phyloP scores from a whole-genome alignment of 2,888 invertebrate genomes.

The Kuschelorhynchus macadamiae region DNA sequence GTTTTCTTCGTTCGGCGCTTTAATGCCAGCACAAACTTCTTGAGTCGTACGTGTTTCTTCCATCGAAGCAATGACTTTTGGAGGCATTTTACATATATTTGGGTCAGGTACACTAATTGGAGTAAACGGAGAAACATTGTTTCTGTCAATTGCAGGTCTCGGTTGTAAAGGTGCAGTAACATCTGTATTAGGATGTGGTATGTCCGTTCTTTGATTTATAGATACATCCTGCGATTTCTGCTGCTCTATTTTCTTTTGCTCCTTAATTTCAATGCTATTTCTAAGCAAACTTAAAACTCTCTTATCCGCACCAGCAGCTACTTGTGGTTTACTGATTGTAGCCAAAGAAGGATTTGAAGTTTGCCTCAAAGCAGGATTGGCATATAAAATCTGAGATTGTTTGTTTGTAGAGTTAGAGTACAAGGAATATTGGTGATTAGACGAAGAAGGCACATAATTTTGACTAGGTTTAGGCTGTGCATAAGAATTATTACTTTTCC shows the following conservation, averaged over 20 bases:
- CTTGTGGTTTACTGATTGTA: constrained; percentile 56
- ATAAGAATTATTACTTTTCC: constrained; percentile 55
- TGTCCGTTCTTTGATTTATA: constrained; percentile 59
- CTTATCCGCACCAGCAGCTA: constrained; percentile 73
- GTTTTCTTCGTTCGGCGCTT: constrained; percentile 38
- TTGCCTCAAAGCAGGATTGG: constrained; percentile 56
- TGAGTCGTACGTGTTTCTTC: constrained; percentile 74
- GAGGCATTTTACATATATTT: constrained; percentile 44
- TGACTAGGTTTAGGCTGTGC: constrained; percentile 59
- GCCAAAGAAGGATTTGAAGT: constrained; percentile 57
- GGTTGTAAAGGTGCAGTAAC: constrained; percentile 67
- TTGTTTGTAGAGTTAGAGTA: constrained; percentile 55
- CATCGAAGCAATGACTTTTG: constrained; percentile 67
- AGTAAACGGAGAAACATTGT: constrained; percentile 73
- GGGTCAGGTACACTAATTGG: constrained; percentile 70
- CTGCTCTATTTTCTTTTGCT: constrained; percentile 70
- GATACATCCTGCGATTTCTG: constrained; percentile 58
- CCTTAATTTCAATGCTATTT: constrained; percentile 80
- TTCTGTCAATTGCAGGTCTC: constrained; percentile 69
- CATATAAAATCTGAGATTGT: constrained; percentile 54
- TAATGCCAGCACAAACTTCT: constrained; percentile 64
- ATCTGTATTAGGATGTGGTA: constrained; percentile 67
- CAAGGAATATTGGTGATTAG: constrained; percentile 62
- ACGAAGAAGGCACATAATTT: constrained; percentile 64
- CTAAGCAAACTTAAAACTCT: constrained; percentile 79